Conservation (phyloP, 2,113 vertebrate genomes). For the Toxostoma redivivum region DNA sequence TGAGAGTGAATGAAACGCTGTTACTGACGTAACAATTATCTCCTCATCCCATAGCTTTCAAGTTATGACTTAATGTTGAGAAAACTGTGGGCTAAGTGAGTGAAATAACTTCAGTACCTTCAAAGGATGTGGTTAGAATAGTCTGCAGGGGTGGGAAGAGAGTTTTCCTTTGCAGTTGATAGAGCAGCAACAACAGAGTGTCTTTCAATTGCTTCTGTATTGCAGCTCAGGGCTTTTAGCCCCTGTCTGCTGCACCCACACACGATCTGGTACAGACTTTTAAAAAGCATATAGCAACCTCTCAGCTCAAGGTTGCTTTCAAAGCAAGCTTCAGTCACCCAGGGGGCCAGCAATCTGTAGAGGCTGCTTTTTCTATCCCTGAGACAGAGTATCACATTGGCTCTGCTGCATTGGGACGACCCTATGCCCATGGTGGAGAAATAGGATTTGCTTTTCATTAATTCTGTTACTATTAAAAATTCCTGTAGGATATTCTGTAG, state of each 20-base stretch:
- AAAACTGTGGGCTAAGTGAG: slow-evolving; percentile 58
- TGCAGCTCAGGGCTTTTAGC: slow-evolving; percentile 37
- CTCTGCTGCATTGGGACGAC: slow-evolving; percentile 32
- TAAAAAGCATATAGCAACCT: slow-evolving; percentile 32
- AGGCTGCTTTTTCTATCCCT: not conserved
- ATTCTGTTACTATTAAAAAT: slow-evolving; percentile 66
- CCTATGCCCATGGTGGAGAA: slow-evolving; percentile 21
- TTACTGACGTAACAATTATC: slow-evolving; percentile 56
- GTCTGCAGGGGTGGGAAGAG: slow-evolving; percentile 35
- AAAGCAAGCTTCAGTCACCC: slow-evolving; percentile 14
- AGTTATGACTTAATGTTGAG: slow-evolving; percentile 52
- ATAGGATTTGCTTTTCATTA: slow-evolving; percentile 65
- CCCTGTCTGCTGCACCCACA: slow-evolving; percentile 52
- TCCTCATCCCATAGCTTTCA: slow-evolving; percentile 19
- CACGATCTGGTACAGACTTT: slow-evolving; percentile 22
- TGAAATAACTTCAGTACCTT: slow-evolving; percentile 55
- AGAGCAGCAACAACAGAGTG: not conserved
- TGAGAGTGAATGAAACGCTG: slow-evolving; percentile 46
- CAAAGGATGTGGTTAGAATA: slow-evolving; percentile 62
- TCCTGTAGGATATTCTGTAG: slow-evolving; percentile 71
- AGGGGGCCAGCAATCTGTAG: not conserved
- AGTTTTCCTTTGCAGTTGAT: slow-evolving; percentile 37
- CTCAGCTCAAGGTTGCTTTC: slow-evolving; percentile 34
- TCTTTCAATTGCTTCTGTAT: slow-evolving; percentile 27
- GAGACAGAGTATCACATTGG: not conserved